Evolutionary conservation across 2,888 invertebrate species (phyloP).

Genomic region (Limnephilus auricula): DNA sequence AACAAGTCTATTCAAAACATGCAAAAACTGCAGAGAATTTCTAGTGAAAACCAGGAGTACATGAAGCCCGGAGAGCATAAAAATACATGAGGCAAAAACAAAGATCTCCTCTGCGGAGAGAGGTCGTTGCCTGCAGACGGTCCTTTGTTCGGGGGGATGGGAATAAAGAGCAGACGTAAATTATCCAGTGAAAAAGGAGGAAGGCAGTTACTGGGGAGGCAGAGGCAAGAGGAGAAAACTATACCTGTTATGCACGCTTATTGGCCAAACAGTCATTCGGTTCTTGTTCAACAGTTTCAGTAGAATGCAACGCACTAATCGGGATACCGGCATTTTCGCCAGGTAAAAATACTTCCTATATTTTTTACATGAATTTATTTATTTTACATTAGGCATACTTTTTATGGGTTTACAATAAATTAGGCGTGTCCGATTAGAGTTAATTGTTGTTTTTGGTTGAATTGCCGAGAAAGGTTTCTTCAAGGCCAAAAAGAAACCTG

Average conservation of each 20-base stretch:
- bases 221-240: neutral
- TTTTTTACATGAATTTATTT: neutral
- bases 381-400: neutral
- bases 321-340: neutral
- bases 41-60: constrained; percentile 21
- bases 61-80: constrained; percentile 14
- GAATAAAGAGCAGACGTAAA: constrained; percentile 39
- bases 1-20: neutral
- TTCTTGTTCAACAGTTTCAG: neutral
- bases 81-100: constrained; percentile 48
- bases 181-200: constrained; percentile 31
- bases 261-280: neutral
- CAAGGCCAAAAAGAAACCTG: neutral
- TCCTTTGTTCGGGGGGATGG: constrained; percentile 37
- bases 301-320: neutral
- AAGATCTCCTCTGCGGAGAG: constrained; percentile 36
- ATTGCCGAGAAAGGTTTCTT: neutral
- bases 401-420: neutral
- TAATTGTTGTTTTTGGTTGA: neutral
- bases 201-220: neutral
- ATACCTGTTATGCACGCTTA: constrained; percentile 4
- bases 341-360: neutral
- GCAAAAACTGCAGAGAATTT: constrained; percentile 11
- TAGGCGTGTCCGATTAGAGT: neutral
- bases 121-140: constrained; percentile 48